Conservation (phyloP, 1,140 invertebrate genomes). For the Drosophila pallidifrons region DNA sequence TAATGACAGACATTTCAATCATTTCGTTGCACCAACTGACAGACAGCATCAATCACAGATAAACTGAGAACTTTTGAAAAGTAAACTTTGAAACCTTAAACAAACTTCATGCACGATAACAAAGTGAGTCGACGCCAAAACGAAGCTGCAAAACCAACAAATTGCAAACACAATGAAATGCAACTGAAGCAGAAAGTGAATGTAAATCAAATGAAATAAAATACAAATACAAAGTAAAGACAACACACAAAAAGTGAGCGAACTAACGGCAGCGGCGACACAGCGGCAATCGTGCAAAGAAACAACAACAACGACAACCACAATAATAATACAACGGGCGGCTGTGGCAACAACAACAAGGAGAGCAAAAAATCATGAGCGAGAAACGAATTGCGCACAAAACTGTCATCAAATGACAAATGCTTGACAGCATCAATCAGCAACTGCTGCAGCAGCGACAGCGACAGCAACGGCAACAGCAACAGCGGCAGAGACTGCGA, state of each 20-base stretch:
- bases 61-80: slow-evolving; percentile 27
- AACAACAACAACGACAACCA: slow-evolving; percentile 5
- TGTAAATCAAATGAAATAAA: slow-evolving; percentile 64
- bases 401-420: slow-evolving; percentile 85
- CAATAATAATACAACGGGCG: slow-evolving; percentile 13
- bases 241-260: slow-evolving; percentile 44
- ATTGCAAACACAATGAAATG: slow-evolving; percentile 56
- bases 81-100: slow-evolving; percentile 7
- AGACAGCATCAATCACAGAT: slow-evolving; percentile 39
- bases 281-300: slow-evolving; percentile 20
- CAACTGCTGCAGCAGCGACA: slow-evolving; percentile 51
- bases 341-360: slow-evolving; percentile 30
- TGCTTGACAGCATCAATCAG: slow-evolving; percentile 85
- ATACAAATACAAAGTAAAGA: slow-evolving; percentile 38
- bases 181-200: slow-evolving; percentile 70
- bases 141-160: slow-evolving; percentile 30
- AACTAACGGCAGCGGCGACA: slow-evolving; percentile 35
- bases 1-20: background rate
- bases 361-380: slow-evolving; percentile 74
- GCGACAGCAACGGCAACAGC: slow-evolving; percentile 23
- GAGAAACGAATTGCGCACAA: slow-evolving; percentile 84
- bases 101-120: slow-evolving; percentile 10
- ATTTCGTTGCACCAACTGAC: background rate
- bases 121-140: slow-evolving; percentile 23
- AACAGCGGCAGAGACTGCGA: slow-evolving; percentile 17